A percentile compares a stretch with the other conserved stretches of the same genome.
These are phyloP conservation scores for Zaprionus nigranus DNA, from an alignment of 1,140 invertebrate genomes.

Conservation along the genomic window DNA sequence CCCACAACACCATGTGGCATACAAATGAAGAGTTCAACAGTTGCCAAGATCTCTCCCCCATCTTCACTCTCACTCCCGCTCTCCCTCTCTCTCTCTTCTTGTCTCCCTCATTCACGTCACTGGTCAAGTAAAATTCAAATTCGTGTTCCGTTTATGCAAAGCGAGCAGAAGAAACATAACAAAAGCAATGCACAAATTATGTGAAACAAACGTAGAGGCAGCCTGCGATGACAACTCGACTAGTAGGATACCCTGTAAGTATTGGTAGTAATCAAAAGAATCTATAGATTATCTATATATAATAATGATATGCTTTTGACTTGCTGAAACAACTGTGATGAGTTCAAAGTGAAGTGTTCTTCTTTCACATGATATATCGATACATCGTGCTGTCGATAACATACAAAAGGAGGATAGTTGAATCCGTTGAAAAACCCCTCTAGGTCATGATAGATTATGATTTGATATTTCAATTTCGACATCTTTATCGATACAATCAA, in stretches of 20 bases:
- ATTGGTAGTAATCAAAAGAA: not conserved
- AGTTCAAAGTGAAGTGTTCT: no score
- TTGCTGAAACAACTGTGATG: no score
- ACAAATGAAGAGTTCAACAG: constrained; percentile 45
- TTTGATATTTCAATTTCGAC: no score
- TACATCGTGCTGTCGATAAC: no score
- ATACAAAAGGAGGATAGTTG: no score
- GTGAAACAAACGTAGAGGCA: constrained; percentile 26
- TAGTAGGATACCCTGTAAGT: not conserved
- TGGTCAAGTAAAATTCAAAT: constrained; percentile 36
- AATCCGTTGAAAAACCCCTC: no score
- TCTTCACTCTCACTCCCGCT: not conserved
- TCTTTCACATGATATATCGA: no score
- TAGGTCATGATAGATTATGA: no score
- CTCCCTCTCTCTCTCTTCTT: not conserved
- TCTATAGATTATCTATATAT: not conserved
- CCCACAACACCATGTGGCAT: constrained; percentile 44
- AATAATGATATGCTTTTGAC: no score
- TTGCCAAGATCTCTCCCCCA: constrained; percentile 39
- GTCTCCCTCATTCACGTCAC: not conserved
- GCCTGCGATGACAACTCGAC: no score
- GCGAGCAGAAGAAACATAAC: constrained; percentile 32
- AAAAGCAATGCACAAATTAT: constrained; percentile 52
- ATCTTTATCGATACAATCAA: not conserved
- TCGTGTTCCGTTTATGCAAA: constrained; percentile 47